Evolutionary conservation across 2,888 invertebrate species (phyloP).

Genomic region (Elmis aenea): DNA sequence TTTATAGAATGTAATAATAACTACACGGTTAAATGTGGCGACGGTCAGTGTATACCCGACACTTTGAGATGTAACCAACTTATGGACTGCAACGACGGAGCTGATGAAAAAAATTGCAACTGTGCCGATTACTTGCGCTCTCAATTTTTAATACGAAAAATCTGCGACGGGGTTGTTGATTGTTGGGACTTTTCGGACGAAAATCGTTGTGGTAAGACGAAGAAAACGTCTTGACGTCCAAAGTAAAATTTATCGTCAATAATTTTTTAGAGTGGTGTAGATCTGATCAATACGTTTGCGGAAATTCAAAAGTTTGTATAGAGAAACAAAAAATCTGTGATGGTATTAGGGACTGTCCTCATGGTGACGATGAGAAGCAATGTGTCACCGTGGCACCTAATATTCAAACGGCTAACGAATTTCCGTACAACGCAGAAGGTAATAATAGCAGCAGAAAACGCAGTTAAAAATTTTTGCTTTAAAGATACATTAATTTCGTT

Average conservation of each 20-base stretch:
- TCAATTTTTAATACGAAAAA: constrained; percentile 64
- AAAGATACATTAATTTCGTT: constrained; percentile 2
- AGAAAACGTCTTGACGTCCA: no score
- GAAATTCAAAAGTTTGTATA: constrained; percentile 66
- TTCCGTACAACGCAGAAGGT: constrained; percentile 61
- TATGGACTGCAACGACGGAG: constrained; percentile 64
- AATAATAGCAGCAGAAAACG: no score
- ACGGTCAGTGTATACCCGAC: constrained; percentile 60
- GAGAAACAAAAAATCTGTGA: constrained; percentile 64
- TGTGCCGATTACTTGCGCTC: constrained; percentile 71
- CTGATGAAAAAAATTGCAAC: constrained; percentile 67
- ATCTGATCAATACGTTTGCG: constrained; percentile 68
- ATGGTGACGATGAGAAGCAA: constrained; percentile 70
- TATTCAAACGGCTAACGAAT: constrained; percentile 53
- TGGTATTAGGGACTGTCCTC: constrained; percentile 64
- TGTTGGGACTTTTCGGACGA: constrained; percentile 79
- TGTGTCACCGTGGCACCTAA: constrained; percentile 63
- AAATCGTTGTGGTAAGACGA: constrained; percentile 63
- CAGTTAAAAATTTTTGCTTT: no score
- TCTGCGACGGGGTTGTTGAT: constrained; percentile 74
- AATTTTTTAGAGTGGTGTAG: constrained; percentile 64
- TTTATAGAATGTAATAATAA: constrained; percentile 48
- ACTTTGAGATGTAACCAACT: constrained; percentile 67
- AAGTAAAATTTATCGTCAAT: no score
- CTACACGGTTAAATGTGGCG: constrained; percentile 56